phyloP scores from a whole-genome alignment of 2,797 vertebrate species.

The Gallirallus australis region DNA sequence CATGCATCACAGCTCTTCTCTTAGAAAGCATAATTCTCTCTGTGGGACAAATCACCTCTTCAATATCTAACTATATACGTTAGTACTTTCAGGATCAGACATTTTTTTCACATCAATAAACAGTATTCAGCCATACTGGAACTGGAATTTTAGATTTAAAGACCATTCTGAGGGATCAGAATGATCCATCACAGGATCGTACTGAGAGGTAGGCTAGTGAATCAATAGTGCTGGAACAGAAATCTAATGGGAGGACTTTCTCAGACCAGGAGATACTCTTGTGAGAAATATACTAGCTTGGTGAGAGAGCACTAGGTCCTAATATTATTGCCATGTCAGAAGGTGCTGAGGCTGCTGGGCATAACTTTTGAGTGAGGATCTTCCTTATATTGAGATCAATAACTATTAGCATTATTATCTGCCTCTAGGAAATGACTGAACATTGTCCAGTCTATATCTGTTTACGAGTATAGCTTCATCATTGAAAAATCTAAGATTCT shows the following conservation, averaged over 20 bases:
- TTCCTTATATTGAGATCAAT: not conserved
- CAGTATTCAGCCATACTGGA: not conserved
- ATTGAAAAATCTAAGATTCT: not conserved
- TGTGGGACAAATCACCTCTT: not conserved
- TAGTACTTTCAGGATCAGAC: not conserved
- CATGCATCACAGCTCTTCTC: not conserved
- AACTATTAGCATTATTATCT: not conserved
- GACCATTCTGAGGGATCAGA: not conserved
- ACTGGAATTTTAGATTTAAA: not conserved
- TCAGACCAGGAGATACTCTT: not conserved
- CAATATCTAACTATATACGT: not conserved
- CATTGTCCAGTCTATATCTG: not conserved
- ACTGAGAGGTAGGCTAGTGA: not conserved
- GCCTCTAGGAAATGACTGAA: not conserved
- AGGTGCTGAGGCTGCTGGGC: not conserved
- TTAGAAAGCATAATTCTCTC: conserved; percentile 10
- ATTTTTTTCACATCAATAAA: not conserved
- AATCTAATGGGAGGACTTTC: not conserved
- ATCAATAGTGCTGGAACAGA: not conserved
- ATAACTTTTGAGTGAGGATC: not conserved
- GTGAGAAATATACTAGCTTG: not conserved
- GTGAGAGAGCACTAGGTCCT: not conserved
- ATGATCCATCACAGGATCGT: not conserved
- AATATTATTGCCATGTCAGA: not conserved
- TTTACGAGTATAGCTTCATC: fast-evolving